Percentiles rank a stretch among this genome's conserved stretches.
Conservation (phyloP, 2,888 invertebrate species). For the Cheilosia variabilis region DNA sequence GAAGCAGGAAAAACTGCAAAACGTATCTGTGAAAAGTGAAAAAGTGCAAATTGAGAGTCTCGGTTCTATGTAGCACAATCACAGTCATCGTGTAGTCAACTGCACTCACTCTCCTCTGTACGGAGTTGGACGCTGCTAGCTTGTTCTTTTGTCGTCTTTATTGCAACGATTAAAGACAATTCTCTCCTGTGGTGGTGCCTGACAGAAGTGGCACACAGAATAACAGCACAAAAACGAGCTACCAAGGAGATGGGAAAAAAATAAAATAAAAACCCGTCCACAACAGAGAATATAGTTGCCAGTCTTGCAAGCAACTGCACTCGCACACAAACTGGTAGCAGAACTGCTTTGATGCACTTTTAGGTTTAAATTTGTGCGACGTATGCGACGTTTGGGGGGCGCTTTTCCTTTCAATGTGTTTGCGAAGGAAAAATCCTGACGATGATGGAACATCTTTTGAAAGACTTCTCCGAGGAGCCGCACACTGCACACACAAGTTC, state of each 20-base stretch:
- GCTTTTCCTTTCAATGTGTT: slow-evolving; percentile 1
- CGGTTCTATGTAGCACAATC: slow-evolving; percentile 56
- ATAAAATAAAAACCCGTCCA: slow-evolving; percentile 12
- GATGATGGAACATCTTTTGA: slow-evolving; percentile 4
- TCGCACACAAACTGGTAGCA: background rate
- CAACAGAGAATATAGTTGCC: slow-evolving; percentile 4
- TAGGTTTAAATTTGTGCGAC: slow-evolving; percentile 17
- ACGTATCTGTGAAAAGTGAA: slow-evolving; percentile 53
- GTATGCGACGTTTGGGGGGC: too few species aligned
- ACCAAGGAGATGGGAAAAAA: slow-evolving; percentile 7
- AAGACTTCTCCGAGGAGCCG: background rate
- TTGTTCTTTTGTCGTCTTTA: slow-evolving; percentile 60
- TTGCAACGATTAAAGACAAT: slow-evolving; percentile 72
- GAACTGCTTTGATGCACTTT: slow-evolving; percentile 29
- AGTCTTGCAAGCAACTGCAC: background rate
- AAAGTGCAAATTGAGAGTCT: slow-evolving; percentile 73
- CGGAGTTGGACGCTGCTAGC: slow-evolving; percentile 35
- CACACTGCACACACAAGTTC: background rate
- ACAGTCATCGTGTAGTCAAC: slow-evolving; percentile 30
- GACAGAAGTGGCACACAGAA: slow-evolving; percentile 56
- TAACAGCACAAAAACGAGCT: background rate
- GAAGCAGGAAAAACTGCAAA: background rate
- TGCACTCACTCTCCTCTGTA: background rate
- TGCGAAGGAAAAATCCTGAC: slow-evolving; percentile 1
- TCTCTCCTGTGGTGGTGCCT: slow-evolving; percentile 36